Conservation (phyloP, 2,797 vertebrate species). For the Threskiornis aethiopicus region DNA sequence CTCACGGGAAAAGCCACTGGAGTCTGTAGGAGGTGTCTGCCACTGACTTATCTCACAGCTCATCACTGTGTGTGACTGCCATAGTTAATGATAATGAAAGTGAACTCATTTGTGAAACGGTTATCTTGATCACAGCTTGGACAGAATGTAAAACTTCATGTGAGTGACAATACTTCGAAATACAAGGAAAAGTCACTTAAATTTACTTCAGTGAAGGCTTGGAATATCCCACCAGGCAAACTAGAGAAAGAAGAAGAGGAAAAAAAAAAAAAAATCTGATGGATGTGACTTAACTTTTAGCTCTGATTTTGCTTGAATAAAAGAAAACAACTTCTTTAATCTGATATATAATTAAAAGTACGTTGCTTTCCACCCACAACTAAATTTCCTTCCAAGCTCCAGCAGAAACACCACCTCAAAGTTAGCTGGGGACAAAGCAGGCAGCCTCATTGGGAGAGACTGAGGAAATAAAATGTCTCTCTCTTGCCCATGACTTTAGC, state of each 20-base stretch:
- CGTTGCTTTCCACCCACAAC: neutral
- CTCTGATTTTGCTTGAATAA: neutral
- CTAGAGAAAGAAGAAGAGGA: neutral
- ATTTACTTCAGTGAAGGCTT: neutral
- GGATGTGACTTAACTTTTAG: neutral
- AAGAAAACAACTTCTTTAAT: neutral
- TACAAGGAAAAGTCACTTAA: neutral
- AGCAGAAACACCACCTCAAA: neutral
- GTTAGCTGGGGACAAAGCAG: neutral
- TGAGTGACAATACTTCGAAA: slow-evolving; percentile 5
- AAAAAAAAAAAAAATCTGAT: neutral
- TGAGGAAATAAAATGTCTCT: neutral
- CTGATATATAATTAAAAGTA: neutral
- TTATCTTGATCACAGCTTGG: slow-evolving; percentile 28
- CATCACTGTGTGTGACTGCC: neutral
- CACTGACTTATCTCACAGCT: neutral
- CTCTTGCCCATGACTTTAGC: neutral
- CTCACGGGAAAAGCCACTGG: neutral
- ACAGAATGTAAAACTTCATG: slow-evolving; percentile 29
- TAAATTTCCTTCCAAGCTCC: neutral
- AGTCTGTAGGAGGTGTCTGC: slow-evolving; percentile 21
- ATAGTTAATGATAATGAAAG: slow-evolving; percentile 28
- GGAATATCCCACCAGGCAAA: neutral
- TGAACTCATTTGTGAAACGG: slow-evolving; percentile 33
- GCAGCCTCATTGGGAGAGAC: neutral